Evolutionary conservation across 1,140 invertebrate genomes (phyloP), one percentile per base, ranked within the genome.

Genomic region (Homalodisca vitripennis): DNA sequence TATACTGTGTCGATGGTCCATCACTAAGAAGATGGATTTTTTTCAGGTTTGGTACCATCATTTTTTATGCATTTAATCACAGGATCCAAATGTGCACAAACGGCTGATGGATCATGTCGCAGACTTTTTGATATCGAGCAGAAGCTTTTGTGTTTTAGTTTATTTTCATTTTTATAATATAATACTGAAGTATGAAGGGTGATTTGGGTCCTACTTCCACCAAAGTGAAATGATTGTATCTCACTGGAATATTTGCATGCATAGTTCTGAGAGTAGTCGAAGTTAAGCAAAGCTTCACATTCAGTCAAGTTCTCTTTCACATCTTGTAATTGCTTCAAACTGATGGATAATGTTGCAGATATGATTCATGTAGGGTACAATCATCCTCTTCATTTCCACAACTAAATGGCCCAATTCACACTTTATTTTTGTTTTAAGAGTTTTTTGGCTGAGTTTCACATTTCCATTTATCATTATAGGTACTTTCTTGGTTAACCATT

Each of bases 111-210:
- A 68, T 78, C 75, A 70, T 68, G 67, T 1, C 53, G 53, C 32
- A 77, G 73, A 75, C 74, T 76, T 64, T 79, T 74, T 70, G 77
- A 78, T 13, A 79, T 73, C 17, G 77, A 76, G 72, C 79, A 77
- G 73, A 80, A 79, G 53, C 72, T 77, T 76, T n/a, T 76, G 12
- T 31, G 41, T 26, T 31, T 2, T 67, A 29, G 46, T 24, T 67
- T 30, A 67, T 20, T 67, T 14, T 48, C 65, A 67, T 47, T 41
- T 41, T 47, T 48, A 48, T 67, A 67, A 51, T 67, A 67, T 67
- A 67, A 47, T 10, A 67, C 65, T 67, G 65, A 67, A 67, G 65
- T 67, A 29, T 67, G 65, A 48, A 67, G 65, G 10, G 65, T 46
- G 41, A 67, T 67, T 67, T 47, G 41, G n/a, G 65, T 57, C 27